Base-by-base conservation (phyloP, 2,888 invertebrate genomes). In the Metopia argyrocephala region DNA sequence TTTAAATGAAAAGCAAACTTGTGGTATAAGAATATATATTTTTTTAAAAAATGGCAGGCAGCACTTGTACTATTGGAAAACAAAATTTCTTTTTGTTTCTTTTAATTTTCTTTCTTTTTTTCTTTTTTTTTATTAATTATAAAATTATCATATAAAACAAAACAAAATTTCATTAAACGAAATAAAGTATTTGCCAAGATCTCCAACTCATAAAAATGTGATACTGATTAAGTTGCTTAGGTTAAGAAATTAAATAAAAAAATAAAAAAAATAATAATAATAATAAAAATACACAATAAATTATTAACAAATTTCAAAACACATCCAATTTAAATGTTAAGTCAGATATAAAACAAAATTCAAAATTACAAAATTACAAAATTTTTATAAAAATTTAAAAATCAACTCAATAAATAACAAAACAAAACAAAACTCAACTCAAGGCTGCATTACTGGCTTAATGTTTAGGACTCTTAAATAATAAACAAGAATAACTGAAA, bases 201-300 rank as follows among this genome's bases (percentile, higher is more conserved):
- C 81, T 81, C 81, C 81, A 81, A 81, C 81, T 81, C 81, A 81
- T 81, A 75, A 81, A 75, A 75, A 81, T 81, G 81, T 81, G 81
- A 81, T 81, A 81, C 81, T 81, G 74, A 81, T 81, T 81, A 81
- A 81, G 81, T 81, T 78, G 81, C 81, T 75, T 81, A 81, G 81
- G 74, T 78, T 81, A 81, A 81, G 81, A 78, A 71, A 71, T 68
- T 28, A 76, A 62, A 62, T 69, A 68, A 45, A 76, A 76, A 76
- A 68, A 31, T 54, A 48, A 5, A 20, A 62, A 62, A 31, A 62
- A 62, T 25, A 28, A 6, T 56, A 27, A 68, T 48, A n/a, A 68
- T 15, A 61, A 48, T 52, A 18, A 28, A 12, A 70, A 27, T n/a
- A 69, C 38, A 69, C 15, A 66, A 46, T 70, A 68, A 54, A 52